Evolutionary conservation across 2,888 invertebrate species (phyloP), one percentile per base, ranked within the genome.

Genomic region (Euspilapteryx auroguttella): DNA sequence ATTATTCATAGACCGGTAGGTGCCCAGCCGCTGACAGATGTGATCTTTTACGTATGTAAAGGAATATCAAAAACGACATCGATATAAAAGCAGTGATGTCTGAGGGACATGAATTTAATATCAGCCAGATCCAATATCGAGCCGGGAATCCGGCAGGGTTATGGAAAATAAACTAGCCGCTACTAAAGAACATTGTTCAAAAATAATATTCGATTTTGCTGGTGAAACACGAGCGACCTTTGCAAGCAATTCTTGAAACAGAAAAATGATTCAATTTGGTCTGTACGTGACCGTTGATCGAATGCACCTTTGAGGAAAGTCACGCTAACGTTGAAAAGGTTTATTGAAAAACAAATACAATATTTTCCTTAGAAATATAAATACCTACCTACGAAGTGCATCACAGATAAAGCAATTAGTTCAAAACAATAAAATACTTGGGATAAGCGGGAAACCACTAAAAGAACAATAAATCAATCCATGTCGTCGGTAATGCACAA

Each of bases 31-130:
- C 64, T 71, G 68, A 63, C 68, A 73, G 69, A 73, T 71, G 66
- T 58, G 63, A 71, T 73, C 63, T 69, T 71, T 71, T 71, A 71
- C 73, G 68, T 71, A 71, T 71, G 68, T 73, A 69, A 65, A 71
- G 55, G 55, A 55, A 69, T 66, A 66, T 66, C 61, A 56, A 55
- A 63, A 62, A 62, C 63, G 50, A 57, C 49, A 52, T 49, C 48
- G 43, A 48, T 49, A 55, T 55, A 58, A 56, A 59, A 54, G 51
- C 52, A 53, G 37, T 47, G 54, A 54, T 53, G n/a, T 54, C 48
- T 50, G 49, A 55, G 51, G 49, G 53, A 50, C 50, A 62, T 57
- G 55, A 64, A 64, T 61, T 51, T 56, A 55, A 52, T 59, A 62
- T 63, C 45, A 54, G 47, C 47, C 27, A 45, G 46, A 56, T 53